Base-by-base conservation (phyloP, 2,888 invertebrate genomes). In the Hipparchia semele region DNA sequence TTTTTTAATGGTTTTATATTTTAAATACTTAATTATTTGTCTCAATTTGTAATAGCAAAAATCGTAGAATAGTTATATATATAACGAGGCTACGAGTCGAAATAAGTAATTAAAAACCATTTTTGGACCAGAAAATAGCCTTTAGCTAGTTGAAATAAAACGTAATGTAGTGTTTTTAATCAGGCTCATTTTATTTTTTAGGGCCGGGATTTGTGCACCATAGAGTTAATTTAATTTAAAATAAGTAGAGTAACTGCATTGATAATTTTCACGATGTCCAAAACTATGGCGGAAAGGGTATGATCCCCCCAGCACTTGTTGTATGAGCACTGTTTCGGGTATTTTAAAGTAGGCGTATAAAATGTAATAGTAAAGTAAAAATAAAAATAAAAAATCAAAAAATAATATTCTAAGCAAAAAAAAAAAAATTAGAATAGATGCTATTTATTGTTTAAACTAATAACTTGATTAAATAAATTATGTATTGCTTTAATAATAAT, bases 201-300 rank as follows among this genome's bases (percentile, higher is more conserved):
- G 65, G 75, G 73, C 75, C 68, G 72, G 74, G 70, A 64, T 56
- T 45, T 64, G 71, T 73, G 69, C 74, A 71, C 51, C 33, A 33
- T 49, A 49, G n/a, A 45, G 9, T 64, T 46, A 59, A 66, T 64
- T 58, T 64, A 60, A 39, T 64, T 64, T 65, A 54, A 39, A 59
- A 49, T 64, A 68, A 62, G 51, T 53, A 59, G 58, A 61, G 10
- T 56, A 46, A 66, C n/a, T 65, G 23, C 70, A 72, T 86, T 91
- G 93, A 90, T 93, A 93, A 93, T 94, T 93, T 92, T 93, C 93
- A 92, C 92, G 81, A 90, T 92, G 92, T 92, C 92, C 92, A 92
- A 91, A 83, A 78, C 70, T 83, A 90, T 90, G 93, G 92, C 89
- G 86, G 85, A 86, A 91, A 92, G 92, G 93, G 90, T 92, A 65